These are phyloP conservation scores for Serilophus lunatus DNA, from an alignment of 2,113 vertebrate species.

Conservation along the genomic window DNA sequence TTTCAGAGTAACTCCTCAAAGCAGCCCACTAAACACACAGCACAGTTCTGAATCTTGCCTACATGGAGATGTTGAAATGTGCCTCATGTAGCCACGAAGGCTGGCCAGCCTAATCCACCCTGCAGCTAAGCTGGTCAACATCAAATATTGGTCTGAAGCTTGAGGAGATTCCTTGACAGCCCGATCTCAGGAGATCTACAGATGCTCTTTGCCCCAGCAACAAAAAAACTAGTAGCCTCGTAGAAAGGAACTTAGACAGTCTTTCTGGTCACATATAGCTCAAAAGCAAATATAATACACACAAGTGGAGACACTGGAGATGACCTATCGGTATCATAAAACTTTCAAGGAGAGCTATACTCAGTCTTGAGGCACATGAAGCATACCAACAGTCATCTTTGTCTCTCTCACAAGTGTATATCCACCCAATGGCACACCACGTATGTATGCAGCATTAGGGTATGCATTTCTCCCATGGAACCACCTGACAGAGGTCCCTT, in stretches of 20 bases:
- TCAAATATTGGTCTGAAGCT: neutral
- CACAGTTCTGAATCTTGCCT: neutral
- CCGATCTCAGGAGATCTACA: neutral
- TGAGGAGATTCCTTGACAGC: neutral
- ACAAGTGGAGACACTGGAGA: neutral
- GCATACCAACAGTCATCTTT: neutral
- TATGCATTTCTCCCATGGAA: neutral
- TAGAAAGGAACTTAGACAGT: neutral
- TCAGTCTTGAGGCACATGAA: neutral
- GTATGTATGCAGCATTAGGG: neutral
- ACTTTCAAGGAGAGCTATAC: neutral
- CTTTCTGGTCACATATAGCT: neutral
- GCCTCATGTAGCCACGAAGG: fast-evolving
- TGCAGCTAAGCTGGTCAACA: neutral
- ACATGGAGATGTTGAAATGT: neutral
- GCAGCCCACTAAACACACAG: neutral
- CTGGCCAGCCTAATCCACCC: neutral
- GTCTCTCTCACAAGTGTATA: neutral
- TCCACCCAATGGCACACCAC: fast-evolving
- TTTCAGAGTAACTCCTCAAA: neutral
- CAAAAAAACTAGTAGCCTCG: neutral
- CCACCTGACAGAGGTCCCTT: neutral
- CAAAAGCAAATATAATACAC: neutral
- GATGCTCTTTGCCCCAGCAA: neutral
- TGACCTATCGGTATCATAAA: neutral